Percentiles rank a stretch among this genome's conserved stretches.
These are phyloP conservation scores for Semnornis frantzii DNA, from an alignment of 2,113 vertebrate genomes.

Conservation along the genomic window DNA sequence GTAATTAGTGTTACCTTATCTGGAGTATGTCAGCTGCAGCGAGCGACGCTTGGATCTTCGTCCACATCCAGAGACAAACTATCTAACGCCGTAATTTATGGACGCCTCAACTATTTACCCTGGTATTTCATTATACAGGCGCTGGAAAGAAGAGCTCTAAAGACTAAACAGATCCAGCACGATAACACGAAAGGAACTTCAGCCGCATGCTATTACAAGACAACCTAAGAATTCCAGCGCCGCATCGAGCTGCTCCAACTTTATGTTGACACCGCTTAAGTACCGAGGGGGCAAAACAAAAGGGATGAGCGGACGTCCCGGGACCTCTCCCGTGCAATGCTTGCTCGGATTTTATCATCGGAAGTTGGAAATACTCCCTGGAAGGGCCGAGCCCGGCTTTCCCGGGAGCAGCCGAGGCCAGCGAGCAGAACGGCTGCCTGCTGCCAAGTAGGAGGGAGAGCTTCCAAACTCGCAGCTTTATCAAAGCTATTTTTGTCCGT, in stretches of 20 bases:
- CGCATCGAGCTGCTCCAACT: neutral
- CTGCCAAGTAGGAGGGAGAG: constrained; percentile 20
- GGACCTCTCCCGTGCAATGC: neutral
- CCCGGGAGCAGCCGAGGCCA: constrained; percentile 31
- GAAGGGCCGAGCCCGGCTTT: neutral
- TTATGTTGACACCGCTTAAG: neutral
- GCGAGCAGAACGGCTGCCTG: neutral
- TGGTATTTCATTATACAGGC: neutral
- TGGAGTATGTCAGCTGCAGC: constrained; percentile 12
- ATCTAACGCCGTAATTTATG: constrained; percentile 3
- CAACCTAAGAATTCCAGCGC: neutral
- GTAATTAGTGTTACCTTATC: constrained; percentile 28
- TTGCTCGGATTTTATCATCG: neutral
- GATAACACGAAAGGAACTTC: constrained; percentile 19
- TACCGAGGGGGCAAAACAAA: neutral
- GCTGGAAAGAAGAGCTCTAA: constrained; percentile 6
- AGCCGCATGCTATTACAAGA: neutral
- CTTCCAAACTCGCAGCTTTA: constrained; percentile 32
- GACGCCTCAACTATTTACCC: neutral
- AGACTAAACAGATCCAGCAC: constrained; percentile 26
- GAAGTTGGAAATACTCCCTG: neutral
- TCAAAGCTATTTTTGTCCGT: neutral
- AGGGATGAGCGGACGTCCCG: neutral
- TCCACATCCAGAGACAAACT: neutral
- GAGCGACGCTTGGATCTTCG: neutral